Evolutionary conservation across 2,888 invertebrate genomes (phyloP).

Genomic region (Aricia artaxerxes): DNA sequence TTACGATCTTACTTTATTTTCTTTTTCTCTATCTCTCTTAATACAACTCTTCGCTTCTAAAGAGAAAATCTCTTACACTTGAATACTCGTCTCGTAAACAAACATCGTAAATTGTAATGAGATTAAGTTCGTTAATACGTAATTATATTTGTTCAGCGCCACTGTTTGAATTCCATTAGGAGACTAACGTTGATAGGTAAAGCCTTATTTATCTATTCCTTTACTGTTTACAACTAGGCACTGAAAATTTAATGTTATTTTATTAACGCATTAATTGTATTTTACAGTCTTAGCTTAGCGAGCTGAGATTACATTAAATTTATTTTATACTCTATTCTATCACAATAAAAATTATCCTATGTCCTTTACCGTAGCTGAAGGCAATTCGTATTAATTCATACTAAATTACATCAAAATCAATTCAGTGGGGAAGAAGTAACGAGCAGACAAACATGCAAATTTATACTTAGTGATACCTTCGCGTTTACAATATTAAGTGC

Average conservation of each 20-base stretch:
- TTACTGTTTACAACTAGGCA: neutral
- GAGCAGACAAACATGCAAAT: no score
- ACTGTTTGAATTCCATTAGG: neutral
- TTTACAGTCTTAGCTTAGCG: no score
- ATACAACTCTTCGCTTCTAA: neutral
- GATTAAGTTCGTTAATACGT: neutral
- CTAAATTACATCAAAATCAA: no score
- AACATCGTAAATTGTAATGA: slow-evolving; percentile 6
- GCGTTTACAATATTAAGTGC: no score
- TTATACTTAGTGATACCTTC: no score
- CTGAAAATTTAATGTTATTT: neutral
- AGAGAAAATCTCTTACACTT: neutral
- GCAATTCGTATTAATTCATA: no score
- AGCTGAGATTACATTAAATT: no score
- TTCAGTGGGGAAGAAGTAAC: no score
- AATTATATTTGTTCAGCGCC: neutral
- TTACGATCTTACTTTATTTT: neutral
- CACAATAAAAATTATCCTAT: no score
- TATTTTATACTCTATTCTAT: no score
- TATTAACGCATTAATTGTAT: no score
- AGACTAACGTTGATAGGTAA: slow-evolving; percentile 7
- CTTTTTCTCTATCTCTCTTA: neutral
- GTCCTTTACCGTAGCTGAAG: no score
- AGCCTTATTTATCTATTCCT: neutral
- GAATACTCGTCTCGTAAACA: neutral